phyloP scores from a whole-genome alignment of 1,140 invertebrate genomes.

The Papilio glaucus region DNA sequence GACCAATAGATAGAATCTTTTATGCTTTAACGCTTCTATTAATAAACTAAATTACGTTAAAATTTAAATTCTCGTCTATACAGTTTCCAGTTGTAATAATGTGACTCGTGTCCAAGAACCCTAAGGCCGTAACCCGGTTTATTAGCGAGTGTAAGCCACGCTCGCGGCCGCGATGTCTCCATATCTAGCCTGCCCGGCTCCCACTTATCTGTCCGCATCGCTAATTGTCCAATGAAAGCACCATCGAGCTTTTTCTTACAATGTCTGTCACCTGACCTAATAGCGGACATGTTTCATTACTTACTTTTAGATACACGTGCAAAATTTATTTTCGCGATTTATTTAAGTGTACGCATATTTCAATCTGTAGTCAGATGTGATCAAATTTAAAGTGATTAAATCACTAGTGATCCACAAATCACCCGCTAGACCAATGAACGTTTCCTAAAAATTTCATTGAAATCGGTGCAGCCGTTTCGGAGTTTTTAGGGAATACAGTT shows the following conservation, averaged over 20 bases:
- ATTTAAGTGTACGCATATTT: too few relatives aligned
- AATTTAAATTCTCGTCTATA: neutral
- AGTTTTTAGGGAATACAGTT: too few relatives aligned
- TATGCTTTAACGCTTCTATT: too few relatives aligned
- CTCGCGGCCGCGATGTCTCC: conserved; percentile 26
- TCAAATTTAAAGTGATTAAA: too few relatives aligned
- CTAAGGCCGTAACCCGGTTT: conserved; percentile 28
- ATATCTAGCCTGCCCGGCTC: neutral
- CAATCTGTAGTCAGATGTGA: too few relatives aligned
- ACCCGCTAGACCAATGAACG: too few relatives aligned
- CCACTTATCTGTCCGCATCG: conserved; percentile 29
- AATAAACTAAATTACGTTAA: neutral
- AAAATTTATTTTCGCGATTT: too few relatives aligned
- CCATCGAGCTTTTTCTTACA: neutral
- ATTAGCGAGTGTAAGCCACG: neutral
- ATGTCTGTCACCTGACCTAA: neutral
- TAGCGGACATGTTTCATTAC: neutral
- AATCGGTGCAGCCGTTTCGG: too few relatives aligned
- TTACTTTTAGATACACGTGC: too few relatives aligned
- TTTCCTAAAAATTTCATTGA: too few relatives aligned
- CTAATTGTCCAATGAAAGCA: conserved; percentile 15
- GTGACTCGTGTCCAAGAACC: conserved; percentile 8
- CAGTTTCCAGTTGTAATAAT: neutral
- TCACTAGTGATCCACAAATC: too few relatives aligned
- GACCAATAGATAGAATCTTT: too few relatives aligned